A percentile compares a stretch with the other conserved stretches of the same genome.
phyloP scores from a whole-genome alignment of 2,888 invertebrate species.

The Eupsilia transversa region DNA sequence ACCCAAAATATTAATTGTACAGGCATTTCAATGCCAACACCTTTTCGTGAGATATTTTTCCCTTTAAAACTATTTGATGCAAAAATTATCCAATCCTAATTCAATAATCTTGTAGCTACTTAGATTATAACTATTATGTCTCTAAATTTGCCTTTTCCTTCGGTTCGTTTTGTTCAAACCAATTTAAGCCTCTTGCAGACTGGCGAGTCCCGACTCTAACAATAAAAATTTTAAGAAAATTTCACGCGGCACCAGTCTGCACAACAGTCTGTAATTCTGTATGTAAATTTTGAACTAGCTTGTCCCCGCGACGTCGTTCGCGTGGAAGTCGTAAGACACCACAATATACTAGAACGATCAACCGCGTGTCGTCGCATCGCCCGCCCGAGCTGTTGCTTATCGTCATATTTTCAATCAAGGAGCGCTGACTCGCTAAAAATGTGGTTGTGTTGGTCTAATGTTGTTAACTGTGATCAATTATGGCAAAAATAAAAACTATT shows the following conservation, averaged over 20 bases:
- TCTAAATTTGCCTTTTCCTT: not conserved
- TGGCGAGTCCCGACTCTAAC: no score
- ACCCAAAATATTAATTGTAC: not conserved
- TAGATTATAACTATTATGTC: no score
- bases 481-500: not conserved
- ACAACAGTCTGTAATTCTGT: no score
- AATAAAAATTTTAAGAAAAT: no score
- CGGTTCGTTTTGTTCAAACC: not conserved
- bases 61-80: not conserved
- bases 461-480: slow-evolving; percentile 38
- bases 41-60: not conserved
- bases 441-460: slow-evolving; percentile 2
- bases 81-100: not conserved
- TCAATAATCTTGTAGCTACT: not conserved
- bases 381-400: not conserved
- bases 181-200: no score
- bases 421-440: slow-evolving; percentile 21
- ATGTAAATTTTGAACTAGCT: not conserved
- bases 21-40: not conserved
- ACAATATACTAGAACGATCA: not conserved
- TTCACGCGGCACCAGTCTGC: no score
- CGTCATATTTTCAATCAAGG: slow-evolving; percentile 8
- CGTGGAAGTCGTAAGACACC: not conserved
- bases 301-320: not conserved
- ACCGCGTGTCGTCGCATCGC: not conserved